These are phyloP conservation scores for Zaprionus taronus DNA, from an alignment of 1,140 invertebrate species.

Conservation along the genomic window DNA sequence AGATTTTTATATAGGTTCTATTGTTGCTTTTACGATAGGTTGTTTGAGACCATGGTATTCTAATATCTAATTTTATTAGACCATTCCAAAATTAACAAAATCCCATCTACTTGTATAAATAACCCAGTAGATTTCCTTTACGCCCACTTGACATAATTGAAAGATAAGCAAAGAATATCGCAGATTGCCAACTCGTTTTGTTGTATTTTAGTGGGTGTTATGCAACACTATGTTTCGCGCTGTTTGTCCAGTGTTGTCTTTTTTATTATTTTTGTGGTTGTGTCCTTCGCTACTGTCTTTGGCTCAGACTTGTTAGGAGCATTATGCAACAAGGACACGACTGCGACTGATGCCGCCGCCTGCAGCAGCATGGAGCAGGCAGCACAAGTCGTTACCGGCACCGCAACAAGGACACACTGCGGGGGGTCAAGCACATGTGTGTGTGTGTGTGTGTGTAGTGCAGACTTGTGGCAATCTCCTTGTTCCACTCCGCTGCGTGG, in stretches of 20 bases:
- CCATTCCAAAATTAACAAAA: no score
- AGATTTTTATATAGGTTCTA: no score
- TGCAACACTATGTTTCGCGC: slow-evolving; percentile 18
- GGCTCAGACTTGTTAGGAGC: slow-evolving; percentile 24
- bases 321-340: slow-evolving; percentile 11
- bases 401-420: slow-evolving; percentile 40
- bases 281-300: slow-evolving; percentile 67
- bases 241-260: slow-evolving; percentile 42
- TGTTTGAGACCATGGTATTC: no score
- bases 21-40: no score
- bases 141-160: no score
- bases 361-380: not conserved
- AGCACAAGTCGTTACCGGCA: slow-evolving; percentile 36
- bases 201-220: not conserved
- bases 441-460: not conserved
- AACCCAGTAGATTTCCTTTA: not conserved
- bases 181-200: not conserved
- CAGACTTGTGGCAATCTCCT: slow-evolving; percentile 8
- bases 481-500: slow-evolving; percentile 2
- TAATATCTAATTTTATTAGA: no score
- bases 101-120: not conserved
- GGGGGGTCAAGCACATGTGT: slow-evolving; percentile 9
- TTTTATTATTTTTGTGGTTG: slow-evolving; percentile 5
- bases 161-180: not conserved
- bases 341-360: slow-evolving; percentile 17